These are phyloP conservation scores for Malurus melanocephalus DNA, from an alignment of 2,113 vertebrate genomes.

Conservation along the genomic window DNA sequence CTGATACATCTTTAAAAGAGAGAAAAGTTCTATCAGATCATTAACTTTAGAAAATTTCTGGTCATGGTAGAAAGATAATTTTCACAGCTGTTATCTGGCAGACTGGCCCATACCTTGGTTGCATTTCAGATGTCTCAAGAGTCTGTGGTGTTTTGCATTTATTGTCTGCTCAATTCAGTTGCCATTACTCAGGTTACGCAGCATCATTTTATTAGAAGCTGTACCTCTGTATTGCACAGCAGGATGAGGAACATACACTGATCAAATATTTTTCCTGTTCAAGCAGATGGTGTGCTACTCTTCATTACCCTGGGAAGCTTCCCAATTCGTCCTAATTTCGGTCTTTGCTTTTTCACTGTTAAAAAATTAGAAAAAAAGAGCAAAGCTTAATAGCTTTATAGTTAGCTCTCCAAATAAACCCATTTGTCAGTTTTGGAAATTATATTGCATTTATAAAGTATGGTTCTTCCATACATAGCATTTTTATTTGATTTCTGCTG, in stretches of 20 bases:
- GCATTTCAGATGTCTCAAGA: neutral
- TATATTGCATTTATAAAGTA: neutral
- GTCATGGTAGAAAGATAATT: neutral
- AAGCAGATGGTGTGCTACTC: neutral
- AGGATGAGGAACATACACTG: neutral
- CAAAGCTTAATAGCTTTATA: neutral
- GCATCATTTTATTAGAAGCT: neutral
- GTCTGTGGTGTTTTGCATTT: neutral
- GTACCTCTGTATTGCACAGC: neutral
- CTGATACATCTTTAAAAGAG: neutral
- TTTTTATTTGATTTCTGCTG: neutral
- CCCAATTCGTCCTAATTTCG: neutral
- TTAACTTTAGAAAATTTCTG: neutral
- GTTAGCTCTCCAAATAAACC: neutral
- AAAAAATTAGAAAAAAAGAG: neutral
- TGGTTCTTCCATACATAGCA: neutral
- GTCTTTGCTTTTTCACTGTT: neutral
- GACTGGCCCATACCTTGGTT: neutral
- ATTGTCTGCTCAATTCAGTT: neutral
- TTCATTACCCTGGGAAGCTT: conserved; percentile 7
- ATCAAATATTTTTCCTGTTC: neutral
- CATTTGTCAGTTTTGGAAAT: neutral
- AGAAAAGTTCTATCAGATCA: neutral
- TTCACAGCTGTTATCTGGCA: neutral
- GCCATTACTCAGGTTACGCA: neutral